Evolutionary conservation across 2,888 invertebrate genomes (phyloP).

Genomic region (Lobophora halterata): DNA sequence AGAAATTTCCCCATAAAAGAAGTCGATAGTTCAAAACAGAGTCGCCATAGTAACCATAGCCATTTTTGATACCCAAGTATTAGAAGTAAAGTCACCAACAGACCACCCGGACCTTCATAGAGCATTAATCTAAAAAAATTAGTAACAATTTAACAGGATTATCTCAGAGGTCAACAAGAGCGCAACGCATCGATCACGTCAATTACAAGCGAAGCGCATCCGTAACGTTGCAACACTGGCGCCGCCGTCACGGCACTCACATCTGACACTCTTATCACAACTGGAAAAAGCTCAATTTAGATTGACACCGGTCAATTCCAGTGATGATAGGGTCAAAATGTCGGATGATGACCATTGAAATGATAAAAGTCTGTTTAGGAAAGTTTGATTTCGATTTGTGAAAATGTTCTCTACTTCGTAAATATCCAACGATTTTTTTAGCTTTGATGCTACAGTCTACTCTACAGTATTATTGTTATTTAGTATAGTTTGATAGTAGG

Average conservation of each 20-base stretch:
- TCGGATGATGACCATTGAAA: conserved; percentile 25
- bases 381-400: conserved; percentile 14
- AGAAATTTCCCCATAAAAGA: too few relatives aligned
- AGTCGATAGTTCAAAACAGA: too few relatives aligned
- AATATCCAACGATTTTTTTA: too few relatives aligned
- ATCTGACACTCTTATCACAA: conserved; percentile 7
- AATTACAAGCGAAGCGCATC: conserved; percentile 21
- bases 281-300: conserved; percentile 8
- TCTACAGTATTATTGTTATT: too few relatives aligned
- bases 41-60: too few relatives aligned
- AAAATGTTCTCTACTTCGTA: too few relatives aligned
- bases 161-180: conserved; percentile 31
- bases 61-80: conserved; percentile 5
- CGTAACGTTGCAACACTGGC: conserved; percentile 25
- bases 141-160: conserved; percentile 23
- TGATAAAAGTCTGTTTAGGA: conserved; percentile 15
- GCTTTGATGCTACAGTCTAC: too few relatives aligned
- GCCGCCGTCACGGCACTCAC: conserved; percentile 5
- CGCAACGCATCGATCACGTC: conserved; percentile 31
- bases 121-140: conserved; percentile 2
- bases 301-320: conserved; percentile 2
- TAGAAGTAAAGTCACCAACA: too few relatives aligned
- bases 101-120: too few relatives aligned
- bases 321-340: conserved; percentile 25
- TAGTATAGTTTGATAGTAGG: too few relatives aligned